Base-by-base conservation (phyloP, 2,888 invertebrate genomes). In the Euclidia mi region DNA sequence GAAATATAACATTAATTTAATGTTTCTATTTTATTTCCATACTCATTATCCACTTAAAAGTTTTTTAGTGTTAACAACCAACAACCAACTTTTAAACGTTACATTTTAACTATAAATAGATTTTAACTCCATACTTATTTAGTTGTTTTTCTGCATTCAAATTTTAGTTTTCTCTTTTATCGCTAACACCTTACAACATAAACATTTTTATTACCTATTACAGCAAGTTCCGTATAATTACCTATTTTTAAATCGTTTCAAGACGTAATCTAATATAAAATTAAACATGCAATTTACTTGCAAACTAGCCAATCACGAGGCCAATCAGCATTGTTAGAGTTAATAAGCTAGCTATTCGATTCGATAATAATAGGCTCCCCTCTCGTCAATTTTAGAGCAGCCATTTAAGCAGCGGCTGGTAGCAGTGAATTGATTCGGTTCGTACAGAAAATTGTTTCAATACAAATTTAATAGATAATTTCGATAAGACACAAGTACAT, bases 221-320 rank as follows among this genome's bases (percentile, higher is more conserved):
- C 45, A 48, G 49, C 42, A 46, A 58, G 40, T 53, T 53, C 31
- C 29, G 45, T 52, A 50, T 62, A 65, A 75, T 72, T 56, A 65
- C 32, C 35, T 28, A 29, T 47, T 60, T 64, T 67, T 59, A 57
- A 56, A 68, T 61, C 71, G 56, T 66, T 69, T 40, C 28, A 56
- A 63, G 43, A 56, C 42, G 53, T 61, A 63, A 62, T 52, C 62
- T 77, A 65, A 78, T 79, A 76, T 68, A 72, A 79, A 79, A 81
- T 82, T 80, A 80, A 85, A 68, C 74, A 76, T 65, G 67, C 81
- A 82, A 84, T 87, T 87, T 82, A 68, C 82, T 79, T 82, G 83
- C 81, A 78, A 81, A 80, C 80, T 73, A 73, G 71, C 71, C 66
- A 73, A 68, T 82, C 76, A 80, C 74, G 72, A 73, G 65, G 60